These are phyloP conservation scores for Rachycentron canadum DNA, from an alignment of 2,797 vertebrate species.

Conservation along the genomic window DNA sequence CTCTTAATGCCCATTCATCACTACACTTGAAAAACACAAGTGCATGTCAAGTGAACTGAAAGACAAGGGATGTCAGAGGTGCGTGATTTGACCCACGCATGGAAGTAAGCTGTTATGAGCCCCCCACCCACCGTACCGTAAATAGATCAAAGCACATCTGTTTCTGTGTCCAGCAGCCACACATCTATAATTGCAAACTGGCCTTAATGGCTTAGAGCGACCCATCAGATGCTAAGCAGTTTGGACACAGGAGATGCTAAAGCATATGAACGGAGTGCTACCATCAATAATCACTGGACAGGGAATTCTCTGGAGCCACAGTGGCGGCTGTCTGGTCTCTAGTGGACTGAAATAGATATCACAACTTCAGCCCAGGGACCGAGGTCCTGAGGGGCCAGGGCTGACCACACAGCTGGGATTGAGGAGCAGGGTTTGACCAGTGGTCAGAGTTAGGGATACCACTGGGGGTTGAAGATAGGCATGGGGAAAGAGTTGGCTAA, in stretches of 20 bases:
- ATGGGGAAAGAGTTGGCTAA: background rate
- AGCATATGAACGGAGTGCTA: slow-evolving; percentile 79
- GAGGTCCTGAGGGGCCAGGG: slow-evolving; percentile 60
- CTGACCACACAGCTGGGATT: slow-evolving; percentile 77
- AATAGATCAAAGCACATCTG: slow-evolving; percentile 88
- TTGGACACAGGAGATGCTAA: slow-evolving; percentile 82
- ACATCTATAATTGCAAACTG: slow-evolving; percentile 85
- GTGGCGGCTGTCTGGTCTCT: slow-evolving; percentile 77
- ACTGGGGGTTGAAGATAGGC: slow-evolving; percentile 10
- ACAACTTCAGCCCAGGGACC: slow-evolving; percentile 78
- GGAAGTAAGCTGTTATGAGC: slow-evolving; percentile 75
- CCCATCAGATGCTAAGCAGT: slow-evolving; percentile 81
- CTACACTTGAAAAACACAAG: slow-evolving; percentile 69
- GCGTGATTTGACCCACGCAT: slow-evolving; percentile 80
- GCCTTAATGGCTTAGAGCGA: slow-evolving; percentile 82
- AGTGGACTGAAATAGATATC: slow-evolving; percentile 88
- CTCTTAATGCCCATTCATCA: slow-evolving; percentile 54
- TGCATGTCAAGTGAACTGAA: slow-evolving; percentile 79
- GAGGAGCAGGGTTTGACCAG: slow-evolving; percentile 48
- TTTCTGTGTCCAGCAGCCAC: slow-evolving; percentile 82
- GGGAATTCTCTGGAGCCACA: slow-evolving; percentile 80
- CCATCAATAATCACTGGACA: slow-evolving; percentile 73
- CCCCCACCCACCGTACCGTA: slow-evolving; percentile 70
- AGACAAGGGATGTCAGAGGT: slow-evolving; percentile 79
- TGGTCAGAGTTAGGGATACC: slow-evolving; percentile 38